Evolutionary conservation across 2,888 invertebrate genomes (phyloP).

Genomic region (Sipha maydis): DNA sequence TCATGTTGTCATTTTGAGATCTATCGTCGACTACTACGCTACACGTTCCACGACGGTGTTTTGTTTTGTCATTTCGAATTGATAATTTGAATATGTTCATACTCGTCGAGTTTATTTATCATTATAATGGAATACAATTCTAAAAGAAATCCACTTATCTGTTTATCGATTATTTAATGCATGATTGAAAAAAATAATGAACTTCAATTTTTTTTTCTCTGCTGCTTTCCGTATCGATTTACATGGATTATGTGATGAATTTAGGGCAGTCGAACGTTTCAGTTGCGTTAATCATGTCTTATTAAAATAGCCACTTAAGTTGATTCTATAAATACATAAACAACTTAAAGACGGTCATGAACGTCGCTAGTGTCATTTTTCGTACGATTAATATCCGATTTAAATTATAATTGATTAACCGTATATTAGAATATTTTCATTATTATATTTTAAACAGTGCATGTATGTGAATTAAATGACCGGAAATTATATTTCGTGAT

Average conservation of each 20-base stretch:
- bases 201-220: neutral
- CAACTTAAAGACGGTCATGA: neutral
- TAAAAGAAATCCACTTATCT: neutral
- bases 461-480: too few species aligned
- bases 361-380: too few species aligned
- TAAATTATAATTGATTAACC: neutral
- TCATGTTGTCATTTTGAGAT: neutral
- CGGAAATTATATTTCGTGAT: too few species aligned
- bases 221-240: neutral
- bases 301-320: neutral
- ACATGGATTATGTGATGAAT: neutral
- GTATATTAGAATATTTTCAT: neutral
- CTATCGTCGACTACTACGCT: neutral
- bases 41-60: neutral
- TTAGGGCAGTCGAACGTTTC: neutral
- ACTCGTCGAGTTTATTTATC: too few species aligned
- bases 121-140: neutral
- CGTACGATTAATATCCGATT: neutral
- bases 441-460: neutral
- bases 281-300: neutral
- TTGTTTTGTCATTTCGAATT: neutral
- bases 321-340: slow-evolving; percentile 19
- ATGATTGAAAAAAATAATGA: neutral
- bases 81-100: neutral
- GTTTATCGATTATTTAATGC: neutral